Evolutionary conservation across 1,140 invertebrate species (phyloP), one percentile per base, ranked within the genome.

Genomic region (Drusus annulatus): DNA sequence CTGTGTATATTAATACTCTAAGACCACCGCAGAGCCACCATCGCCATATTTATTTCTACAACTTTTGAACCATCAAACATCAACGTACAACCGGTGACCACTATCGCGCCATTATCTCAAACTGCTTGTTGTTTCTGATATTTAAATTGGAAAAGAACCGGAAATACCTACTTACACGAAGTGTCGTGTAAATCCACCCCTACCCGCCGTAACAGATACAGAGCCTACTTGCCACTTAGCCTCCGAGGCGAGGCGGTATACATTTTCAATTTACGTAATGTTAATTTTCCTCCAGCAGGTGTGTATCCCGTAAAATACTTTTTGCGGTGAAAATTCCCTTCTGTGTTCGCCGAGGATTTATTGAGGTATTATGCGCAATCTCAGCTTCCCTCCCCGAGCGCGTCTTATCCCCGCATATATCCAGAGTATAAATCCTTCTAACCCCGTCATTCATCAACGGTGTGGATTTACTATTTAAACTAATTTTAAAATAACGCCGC

Each of bases 321-420:
- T 83, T 83, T 82, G 78, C 75, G 78, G 81, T 21, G 71, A 71
- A 71, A 60, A 78, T 75, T 79, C 63, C 28, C 56, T 31, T 68
- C 74, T 80, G 56, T 74, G 68, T 23, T 74, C 74, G 36, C 28
- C 16, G 73, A 31, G 73, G 75, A 83, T 83, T 83, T 83, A 83
- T 83, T 78, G 80, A 81, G 81, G 82, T 83, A 81, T 83, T 83
- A 83, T 83, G 82, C 82, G 78, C 82, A 83, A 83, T 83, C 82
- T 83, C 82, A 62, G 82, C 63, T 50, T 73, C 71, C 71, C 15
- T n/a, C 50, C 50, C 51, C 69, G 15, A 25, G 23, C 54, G 28
- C 36, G 36, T 45, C 36, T 45, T 45, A 45, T 45, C 36, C 36
- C 36, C 52, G 56, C 58, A 56, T 73, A 73, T 75, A 75, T 75